Evolutionary conservation across 2,888 invertebrate genomes (phyloP).

Genomic region (Thereva nobilitata): DNA sequence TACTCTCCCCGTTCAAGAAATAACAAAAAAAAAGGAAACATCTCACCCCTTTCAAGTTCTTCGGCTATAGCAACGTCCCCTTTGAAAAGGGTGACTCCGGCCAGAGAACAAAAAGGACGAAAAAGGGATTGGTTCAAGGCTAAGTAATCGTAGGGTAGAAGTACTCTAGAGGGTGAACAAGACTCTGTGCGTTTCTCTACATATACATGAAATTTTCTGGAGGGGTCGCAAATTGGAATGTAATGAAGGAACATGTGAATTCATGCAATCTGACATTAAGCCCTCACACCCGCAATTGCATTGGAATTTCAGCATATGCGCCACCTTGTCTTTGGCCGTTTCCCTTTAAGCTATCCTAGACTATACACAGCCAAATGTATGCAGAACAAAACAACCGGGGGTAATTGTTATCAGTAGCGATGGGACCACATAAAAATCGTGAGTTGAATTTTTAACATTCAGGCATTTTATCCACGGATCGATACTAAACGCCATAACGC

Average conservation of each 20-base stretch:
- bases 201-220: no score
- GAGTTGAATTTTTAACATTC: constrained; percentile 7
- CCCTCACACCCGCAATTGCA: not conserved
- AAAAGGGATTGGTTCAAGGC: constrained; percentile 9
- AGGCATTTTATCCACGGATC: constrained; percentile 6
- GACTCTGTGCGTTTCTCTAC: not conserved
- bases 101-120: constrained; percentile 1
- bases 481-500: constrained; percentile 21
- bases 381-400: constrained; percentile 2
- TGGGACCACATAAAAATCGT: constrained; percentile 16
- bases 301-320: constrained; percentile 16
- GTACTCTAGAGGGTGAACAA: no score
- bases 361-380: constrained; percentile 11
- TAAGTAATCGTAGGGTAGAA: not conserved
- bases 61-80: constrained; percentile 7
- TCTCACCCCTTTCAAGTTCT: constrained; percentile 9
- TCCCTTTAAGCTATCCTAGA: constrained; percentile 12
- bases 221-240: not conserved
- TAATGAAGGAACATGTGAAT: constrained; percentile 8
- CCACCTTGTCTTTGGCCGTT: constrained; percentile 2
- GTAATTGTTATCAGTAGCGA: not conserved
- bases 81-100: constrained; percentile 15
- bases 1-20: not conserved
- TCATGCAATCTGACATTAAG: not conserved
- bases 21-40: constrained; percentile 9